Percentiles rank a stretch among this genome's conserved stretches.
Evolutionary conservation across 1,140 invertebrate genomes (phyloP).

Genomic region (Antheraea pernyi): DNA sequence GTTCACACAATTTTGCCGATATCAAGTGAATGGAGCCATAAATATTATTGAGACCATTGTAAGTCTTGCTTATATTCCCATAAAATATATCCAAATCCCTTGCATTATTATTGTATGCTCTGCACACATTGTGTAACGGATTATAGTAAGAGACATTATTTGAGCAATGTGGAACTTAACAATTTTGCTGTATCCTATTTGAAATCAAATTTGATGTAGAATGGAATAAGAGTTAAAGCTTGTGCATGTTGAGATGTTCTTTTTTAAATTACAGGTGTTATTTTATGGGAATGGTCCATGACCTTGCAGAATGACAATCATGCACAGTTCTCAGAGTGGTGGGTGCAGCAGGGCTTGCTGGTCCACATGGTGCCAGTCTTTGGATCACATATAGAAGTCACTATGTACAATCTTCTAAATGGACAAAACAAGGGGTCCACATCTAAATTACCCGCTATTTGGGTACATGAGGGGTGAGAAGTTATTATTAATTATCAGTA

Average conservation of each 20-base stretch:
- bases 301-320: constrained; percentile 74
- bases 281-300: constrained; percentile 82
- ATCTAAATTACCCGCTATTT: constrained; percentile 82
- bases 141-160: too few species aligned
- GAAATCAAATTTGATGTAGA: too few species aligned
- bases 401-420: constrained; percentile 83
- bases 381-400: constrained; percentile 85
- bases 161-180: too few species aligned
- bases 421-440: constrained; percentile 82
- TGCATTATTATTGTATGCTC: too few species aligned
- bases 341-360: constrained; percentile 81
- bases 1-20: too few species aligned
- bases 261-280: constrained; percentile 48
- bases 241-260: background rate
- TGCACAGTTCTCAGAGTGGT: constrained; percentile 79
- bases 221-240: too few species aligned
- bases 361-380: constrained; percentile 84
- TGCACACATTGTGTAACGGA: too few species aligned
- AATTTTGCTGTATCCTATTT: too few species aligned
- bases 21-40: too few species aligned
- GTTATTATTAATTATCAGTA: background rate
- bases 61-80: too few species aligned
- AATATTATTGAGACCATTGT: too few species aligned
- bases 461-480: constrained; percentile 81
- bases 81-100: too few species aligned